Base-by-base conservation (phyloP, 1,140 invertebrate genomes). In the Heliconius hermathena region DNA sequence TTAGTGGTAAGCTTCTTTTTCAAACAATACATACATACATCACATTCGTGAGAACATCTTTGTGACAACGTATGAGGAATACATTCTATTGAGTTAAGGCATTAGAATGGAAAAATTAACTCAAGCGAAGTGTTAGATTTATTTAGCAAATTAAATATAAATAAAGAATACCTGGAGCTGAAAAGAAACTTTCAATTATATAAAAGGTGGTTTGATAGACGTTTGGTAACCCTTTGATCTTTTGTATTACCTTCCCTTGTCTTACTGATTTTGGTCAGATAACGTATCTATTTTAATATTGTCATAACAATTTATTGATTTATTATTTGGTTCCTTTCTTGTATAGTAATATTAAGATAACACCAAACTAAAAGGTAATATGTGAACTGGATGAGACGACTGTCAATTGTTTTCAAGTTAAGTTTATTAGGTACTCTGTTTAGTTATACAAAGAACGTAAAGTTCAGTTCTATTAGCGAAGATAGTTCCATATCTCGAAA, bases 101-200 rank as follows among this genome's bases (percentile, higher is more conserved):
- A 89, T 88, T 83, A 90, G 90, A 84, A 86, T 87, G 90, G 88
- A 91, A 94, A 93, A 91, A 92, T 90, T 91, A 91, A 93, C 89
- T 90, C 90, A 94, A 93, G 87, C 91, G 88, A 89, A 90, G 90
- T 89, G 87, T 88, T 83, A 85, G 84, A 88, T 91, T 89, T 91
- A 86, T 91, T 88, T 89, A 79, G 77, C 75, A 77, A 74, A 75
- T 71, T 54, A 60, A 54, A 60, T 60, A 60, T 66, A 66, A 66
- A 66, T 66, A 66, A 29, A 16, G 22, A 60, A 60, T 4, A 9
- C 4, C 11, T 66, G 60, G 13, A 13, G 22, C 1, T 22, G 3
- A 11, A 60, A 22, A 60, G 20, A 54, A n/a, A 46, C 41, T 16
- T 22, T 22, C 54, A 57, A 22, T 57, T 66, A 60, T 66, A 66